Evolutionary conservation across 2,113 vertebrate species (phyloP).

Genomic region (Jaculus jaculus): DNA sequence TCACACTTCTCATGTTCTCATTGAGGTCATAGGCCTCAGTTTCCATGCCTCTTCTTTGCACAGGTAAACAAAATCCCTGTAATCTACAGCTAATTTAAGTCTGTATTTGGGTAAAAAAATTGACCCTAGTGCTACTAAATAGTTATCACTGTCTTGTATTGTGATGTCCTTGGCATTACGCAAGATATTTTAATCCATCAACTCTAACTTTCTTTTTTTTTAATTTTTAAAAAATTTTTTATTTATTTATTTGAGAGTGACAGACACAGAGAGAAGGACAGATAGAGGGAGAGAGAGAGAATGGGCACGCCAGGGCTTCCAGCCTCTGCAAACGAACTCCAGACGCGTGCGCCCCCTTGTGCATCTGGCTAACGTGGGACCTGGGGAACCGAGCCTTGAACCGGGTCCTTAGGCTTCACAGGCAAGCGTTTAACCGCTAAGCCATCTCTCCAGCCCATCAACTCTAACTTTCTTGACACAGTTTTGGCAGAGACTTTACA

Average conservation of each 20-base stretch:
- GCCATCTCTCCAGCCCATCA: too few species aligned
- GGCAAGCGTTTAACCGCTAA: too few species aligned
- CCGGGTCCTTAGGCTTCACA: too few species aligned
- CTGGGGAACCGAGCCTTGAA: too few species aligned
- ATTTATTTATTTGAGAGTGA: too few species aligned
- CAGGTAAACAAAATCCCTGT: background rate
- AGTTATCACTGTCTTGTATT: background rate
- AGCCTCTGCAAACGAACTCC: too few species aligned
- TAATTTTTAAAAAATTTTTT: too few species aligned
- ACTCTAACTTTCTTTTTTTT: background rate
- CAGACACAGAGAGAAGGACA: too few species aligned
- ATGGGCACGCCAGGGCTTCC: too few species aligned
- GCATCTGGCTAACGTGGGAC: too few species aligned
- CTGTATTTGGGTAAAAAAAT: background rate
- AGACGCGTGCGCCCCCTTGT: too few species aligned
- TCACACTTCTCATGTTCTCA: background rate
- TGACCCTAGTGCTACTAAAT: background rate
- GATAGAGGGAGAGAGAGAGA: too few species aligned
- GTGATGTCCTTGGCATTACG: background rate
- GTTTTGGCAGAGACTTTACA: background rate
- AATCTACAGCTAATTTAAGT: background rate
- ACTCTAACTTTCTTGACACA: background rate
- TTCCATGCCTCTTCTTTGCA: background rate
- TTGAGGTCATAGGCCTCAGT: background rate
- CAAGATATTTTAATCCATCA: background rate